phyloP scores from a whole-genome alignment of 2,888 invertebrate genomes.

The Ethmia dodecea region DNA sequence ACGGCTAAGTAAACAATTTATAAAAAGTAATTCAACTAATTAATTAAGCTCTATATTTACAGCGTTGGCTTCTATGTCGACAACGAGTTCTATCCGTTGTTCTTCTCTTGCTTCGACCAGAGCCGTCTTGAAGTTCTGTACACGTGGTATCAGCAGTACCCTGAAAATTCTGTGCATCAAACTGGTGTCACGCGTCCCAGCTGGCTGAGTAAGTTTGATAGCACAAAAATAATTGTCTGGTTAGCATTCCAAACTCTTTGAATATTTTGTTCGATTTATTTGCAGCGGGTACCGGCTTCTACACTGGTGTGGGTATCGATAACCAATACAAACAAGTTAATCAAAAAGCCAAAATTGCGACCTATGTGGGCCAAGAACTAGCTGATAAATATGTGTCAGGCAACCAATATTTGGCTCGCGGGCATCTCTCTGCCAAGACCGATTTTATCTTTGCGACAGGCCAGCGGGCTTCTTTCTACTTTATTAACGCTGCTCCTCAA shows the following conservation, averaged over 20 bases:
- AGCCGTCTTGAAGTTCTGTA: conserved; percentile 67
- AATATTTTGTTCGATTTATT: not conserved
- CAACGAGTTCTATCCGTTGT: conserved; percentile 59
- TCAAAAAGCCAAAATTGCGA: conserved; percentile 44
- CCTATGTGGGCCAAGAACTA: conserved; percentile 39
- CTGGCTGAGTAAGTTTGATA: conserved; percentile 59
- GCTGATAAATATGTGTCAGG: conserved; percentile 66
- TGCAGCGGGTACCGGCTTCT: conserved; percentile 69
- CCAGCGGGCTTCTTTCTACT: conserved; percentile 79
- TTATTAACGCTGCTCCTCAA: conserved; percentile 81
- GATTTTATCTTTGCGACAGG: conserved; percentile 79
- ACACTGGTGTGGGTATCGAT: conserved; percentile 55
- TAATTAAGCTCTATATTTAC: too few species aligned
- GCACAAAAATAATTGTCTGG: not conserved
- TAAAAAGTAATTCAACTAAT: too few species aligned
- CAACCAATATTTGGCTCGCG: conserved; percentile 70
- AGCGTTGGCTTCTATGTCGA: conserved; percentile 73
- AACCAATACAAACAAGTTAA: conserved; percentile 52
- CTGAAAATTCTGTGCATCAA: conserved; percentile 64
- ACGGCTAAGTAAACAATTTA: too few species aligned
- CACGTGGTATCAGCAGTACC: conserved; percentile 64
- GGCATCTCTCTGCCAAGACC: conserved; percentile 79
- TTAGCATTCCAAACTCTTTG: not conserved
- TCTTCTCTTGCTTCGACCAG: conserved; percentile 75
- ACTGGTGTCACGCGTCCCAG: conserved; percentile 61